Percentiles rank a stretch among this genome's conserved stretches.
These are phyloP conservation scores for Dufourea novaeangliae DNA, from an alignment of 1,140 invertebrate genomes.

Conservation along the genomic window DNA sequence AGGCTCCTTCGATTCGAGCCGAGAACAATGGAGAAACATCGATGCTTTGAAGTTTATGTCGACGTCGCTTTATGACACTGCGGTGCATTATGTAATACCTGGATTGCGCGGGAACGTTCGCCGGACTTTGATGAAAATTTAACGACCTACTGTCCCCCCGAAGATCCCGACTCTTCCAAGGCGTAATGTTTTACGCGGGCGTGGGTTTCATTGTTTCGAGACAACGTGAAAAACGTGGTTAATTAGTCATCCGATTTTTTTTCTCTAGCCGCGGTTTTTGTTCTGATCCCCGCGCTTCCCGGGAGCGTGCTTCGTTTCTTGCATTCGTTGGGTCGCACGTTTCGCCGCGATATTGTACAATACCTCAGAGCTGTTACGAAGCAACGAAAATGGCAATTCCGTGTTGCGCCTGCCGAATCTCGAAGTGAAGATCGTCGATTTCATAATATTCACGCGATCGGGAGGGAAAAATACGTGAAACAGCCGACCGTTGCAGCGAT, in stretches of 20 bases:
- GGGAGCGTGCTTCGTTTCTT: neutral
- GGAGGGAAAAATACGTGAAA: constrained; percentile 31
- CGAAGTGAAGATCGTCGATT: constrained; percentile 8
- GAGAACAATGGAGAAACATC: neutral
- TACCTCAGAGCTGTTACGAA: neutral
- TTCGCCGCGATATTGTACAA: neutral
- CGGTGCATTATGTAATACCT: neutral
- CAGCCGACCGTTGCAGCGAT: constrained; percentile 15
- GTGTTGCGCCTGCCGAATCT: neutral
- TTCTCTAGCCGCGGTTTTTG: too few species aligned
- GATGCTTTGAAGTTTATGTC: neutral
- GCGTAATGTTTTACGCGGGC: neutral
- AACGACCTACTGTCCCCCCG: neutral
- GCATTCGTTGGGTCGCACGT: too few species aligned
- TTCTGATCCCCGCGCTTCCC: neutral
- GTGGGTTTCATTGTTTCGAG: neutral
- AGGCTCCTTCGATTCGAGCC: neutral
- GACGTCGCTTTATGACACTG: neutral
- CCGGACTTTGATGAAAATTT: constrained; percentile 6
- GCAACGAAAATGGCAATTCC: constrained; percentile 21
- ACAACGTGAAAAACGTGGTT: neutral
- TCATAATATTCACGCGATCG: constrained; percentile 27
- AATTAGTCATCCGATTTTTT: neutral
- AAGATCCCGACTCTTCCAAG: neutral
- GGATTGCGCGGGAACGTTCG: neutral